Evolutionary conservation across 2,113 vertebrate species (phyloP), one percentile per base, ranked within the genome.

Genomic region (Ophiodon elongatus): DNA sequence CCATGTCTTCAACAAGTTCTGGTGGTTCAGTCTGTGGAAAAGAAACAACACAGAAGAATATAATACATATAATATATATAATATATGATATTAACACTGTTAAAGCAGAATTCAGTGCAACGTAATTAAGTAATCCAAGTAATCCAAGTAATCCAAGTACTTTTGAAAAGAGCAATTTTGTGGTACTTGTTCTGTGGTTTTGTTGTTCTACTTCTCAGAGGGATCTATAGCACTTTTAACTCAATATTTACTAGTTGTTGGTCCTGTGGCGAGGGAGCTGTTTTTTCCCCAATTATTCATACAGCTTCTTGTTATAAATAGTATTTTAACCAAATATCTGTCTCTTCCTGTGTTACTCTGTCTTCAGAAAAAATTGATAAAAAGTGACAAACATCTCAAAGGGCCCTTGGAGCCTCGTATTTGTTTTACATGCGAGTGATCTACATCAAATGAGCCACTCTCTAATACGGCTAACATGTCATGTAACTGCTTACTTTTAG

Each of bases 1-100:
- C 79, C 81, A 70, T 52, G 54, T 82, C 50, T 19, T 29, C 79
- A 50, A 76, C 60, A 15, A 85, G 63, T 0, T 52, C 76, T 27
- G 65, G 29, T 0, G 17, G 43, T 52, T 60, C 27, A n/a, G 9
- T 29, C 9, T 81, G 76, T 88, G 83, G 45, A 63, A 47, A 31
- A n/a, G n/a, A 57, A 25, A 47, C 1, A 50, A 15, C 27, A 56
- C 14, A 60, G 9, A 41, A 6, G 50, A 57, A 1, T 39, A 1
- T 35, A 1, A 6, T 35, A 0, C n/a, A n/a, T 17, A 8, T 37
- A 37, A 35, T 35, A n/a, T n/a, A n/a, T n/a, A n/a, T 35, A 52
- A 1, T 29, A 0, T 33, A 66, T 2, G n/a, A 68, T 1, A 60
- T 31, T 1, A 21, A 72, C 4, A 37, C 23, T 27, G 8, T 45